Percentiles rank a stretch among this genome's conserved stretches.
Conservation (phyloP, 2,888 invertebrate species). For the Fissipunctia ypsillon region DNA sequence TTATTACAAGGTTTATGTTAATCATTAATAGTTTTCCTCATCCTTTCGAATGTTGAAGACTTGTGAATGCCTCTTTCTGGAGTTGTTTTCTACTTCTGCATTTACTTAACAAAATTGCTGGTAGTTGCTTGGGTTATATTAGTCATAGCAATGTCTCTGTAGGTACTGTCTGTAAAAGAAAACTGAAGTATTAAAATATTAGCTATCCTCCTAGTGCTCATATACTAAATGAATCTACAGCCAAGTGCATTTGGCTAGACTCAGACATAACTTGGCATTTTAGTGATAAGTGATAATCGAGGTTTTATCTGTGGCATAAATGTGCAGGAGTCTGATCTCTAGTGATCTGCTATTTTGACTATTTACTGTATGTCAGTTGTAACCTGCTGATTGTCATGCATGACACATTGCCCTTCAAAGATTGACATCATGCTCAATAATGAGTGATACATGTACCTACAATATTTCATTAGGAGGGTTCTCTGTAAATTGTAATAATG, state of each 20-base stretch:
- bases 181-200: neutral
- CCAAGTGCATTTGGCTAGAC: slow-evolving; percentile 42
- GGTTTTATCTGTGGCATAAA: slow-evolving; percentile 30
- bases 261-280: slow-evolving; percentile 53
- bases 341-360: slow-evolving; percentile 25
- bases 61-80: slow-evolving; percentile 21
- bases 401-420: slow-evolving; percentile 65
- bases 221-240: neutral
- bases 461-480: slow-evolving; percentile 1
- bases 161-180: neutral
- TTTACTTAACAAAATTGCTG: neutral
- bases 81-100: slow-evolving; percentile 10
- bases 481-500: neutral
- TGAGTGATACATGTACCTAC: slow-evolving; percentile 20
- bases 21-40: slow-evolving; percentile 49
- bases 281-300: slow-evolving; percentile 27
- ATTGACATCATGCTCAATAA: slow-evolving; percentile 58
- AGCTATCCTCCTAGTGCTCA: neutral
- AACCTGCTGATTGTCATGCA: slow-evolving; percentile 53
- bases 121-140: slow-evolving; percentile 19
- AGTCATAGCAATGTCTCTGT: slow-evolving; percentile 5
- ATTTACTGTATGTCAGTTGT: slow-evolving; percentile 25
- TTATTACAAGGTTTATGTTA: slow-evolving; percentile 42
- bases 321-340: slow-evolving; percentile 18
- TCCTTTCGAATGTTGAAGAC: slow-evolving; percentile 11